Evolutionary conservation across 2,113 vertebrate species (phyloP).

Genomic region (Apodemus sylvaticus): DNA sequence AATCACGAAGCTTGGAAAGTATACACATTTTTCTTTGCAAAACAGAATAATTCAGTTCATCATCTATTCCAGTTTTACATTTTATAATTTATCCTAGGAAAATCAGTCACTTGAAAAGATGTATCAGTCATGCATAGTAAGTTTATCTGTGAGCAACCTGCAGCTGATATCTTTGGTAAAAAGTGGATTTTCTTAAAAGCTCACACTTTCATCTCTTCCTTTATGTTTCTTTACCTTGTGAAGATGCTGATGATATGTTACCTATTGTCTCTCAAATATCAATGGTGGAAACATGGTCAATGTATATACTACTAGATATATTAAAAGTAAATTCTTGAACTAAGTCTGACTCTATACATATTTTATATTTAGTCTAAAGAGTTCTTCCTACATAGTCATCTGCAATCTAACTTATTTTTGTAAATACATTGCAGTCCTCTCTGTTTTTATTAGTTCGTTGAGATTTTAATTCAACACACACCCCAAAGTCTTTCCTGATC

Average conservation of each 20-base stretch:
- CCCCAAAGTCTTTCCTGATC: too few species aligned
- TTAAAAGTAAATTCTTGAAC: neutral
- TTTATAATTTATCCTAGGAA: constrained; percentile 2
- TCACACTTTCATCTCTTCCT: neutral
- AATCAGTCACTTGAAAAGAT: neutral
- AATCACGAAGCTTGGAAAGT: constrained; percentile 49
- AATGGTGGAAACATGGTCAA: neutral
- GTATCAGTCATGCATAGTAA: neutral
- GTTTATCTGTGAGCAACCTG: neutral
- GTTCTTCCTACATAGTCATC: neutral
- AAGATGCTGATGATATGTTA: neutral
- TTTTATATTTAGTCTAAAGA: neutral
- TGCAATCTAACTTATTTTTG: neutral
- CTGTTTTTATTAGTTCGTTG: neutral
- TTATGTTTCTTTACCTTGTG: neutral
- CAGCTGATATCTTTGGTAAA: neutral
- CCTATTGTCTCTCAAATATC: neutral
- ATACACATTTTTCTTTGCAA: neutral
- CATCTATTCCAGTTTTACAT: neutral
- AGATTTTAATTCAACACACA: neutral
- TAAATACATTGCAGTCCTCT: neutral
- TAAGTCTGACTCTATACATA: neutral
- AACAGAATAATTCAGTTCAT: constrained; percentile 41
- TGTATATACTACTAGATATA: neutral
- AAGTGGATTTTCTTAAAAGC: neutral